These are phyloP conservation scores for Drosophila nikananu DNA, from an alignment of 1,140 invertebrate species.

Conservation along the genomic window DNA sequence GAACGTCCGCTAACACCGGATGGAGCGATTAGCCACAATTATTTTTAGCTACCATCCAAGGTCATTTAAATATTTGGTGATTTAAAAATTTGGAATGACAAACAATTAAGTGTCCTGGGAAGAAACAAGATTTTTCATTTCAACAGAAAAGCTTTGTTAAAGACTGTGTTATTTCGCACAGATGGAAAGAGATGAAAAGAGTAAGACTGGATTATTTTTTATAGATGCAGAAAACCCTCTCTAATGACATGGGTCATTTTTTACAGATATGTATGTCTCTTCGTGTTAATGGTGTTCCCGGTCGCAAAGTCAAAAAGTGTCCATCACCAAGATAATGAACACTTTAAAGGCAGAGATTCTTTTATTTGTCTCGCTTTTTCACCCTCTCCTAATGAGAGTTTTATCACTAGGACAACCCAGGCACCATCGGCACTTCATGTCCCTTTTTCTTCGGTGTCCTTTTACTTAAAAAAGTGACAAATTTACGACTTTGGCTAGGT, in stretches of 20 bases:
- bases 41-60: background rate
- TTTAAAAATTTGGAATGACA: no score
- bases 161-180: background rate
- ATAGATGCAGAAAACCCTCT: background rate
- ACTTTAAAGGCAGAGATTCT: background rate
- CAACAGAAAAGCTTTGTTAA: background rate
- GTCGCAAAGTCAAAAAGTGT: slow-evolving; percentile 3
- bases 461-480: background rate
- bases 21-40: background rate
- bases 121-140: background rate
- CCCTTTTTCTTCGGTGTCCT: background rate
- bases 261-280: background rate
- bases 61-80: background rate
- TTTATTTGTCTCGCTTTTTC: background rate
- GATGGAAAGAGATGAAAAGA: background rate
- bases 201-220: background rate
- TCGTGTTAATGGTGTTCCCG: background rate
- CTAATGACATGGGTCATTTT: background rate
- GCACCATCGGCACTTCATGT: background rate
- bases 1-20: background rate
- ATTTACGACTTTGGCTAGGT: background rate
- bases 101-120: background rate
- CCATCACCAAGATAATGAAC: background rate
- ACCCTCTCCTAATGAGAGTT: background rate
- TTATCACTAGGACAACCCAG: background rate